A percentile compares a stretch with the other conserved stretches of the same genome.
Conservation (phyloP, 35 echinoderm and acorn worm species). For the Apostichopus japonicus region DNA sequence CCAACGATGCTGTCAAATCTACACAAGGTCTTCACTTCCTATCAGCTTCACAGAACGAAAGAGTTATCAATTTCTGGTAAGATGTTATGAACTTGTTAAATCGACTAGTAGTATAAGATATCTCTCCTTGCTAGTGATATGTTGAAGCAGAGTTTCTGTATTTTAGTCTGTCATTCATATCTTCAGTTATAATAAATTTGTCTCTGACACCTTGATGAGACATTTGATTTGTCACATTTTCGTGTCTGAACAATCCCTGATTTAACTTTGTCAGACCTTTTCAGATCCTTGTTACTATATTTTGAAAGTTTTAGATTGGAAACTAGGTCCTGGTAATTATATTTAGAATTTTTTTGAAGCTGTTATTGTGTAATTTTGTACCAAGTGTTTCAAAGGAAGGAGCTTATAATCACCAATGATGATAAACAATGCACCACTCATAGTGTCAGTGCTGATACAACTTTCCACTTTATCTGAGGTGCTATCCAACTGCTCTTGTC, state of each 20-base stretch:
- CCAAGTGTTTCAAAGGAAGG: neutral
- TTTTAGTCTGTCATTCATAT: neutral
- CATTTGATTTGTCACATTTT: no score
- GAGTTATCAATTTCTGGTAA: conserved; percentile 58
- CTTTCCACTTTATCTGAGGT: conserved; percentile 15
- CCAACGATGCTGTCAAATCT: neutral
- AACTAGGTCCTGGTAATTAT: no score
- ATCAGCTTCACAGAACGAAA: conserved; percentile 33
- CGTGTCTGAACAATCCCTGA: no score
- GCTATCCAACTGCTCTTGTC: neutral
- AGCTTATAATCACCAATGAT: conserved; percentile 19
- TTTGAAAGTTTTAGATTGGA: no score
- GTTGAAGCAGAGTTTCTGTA: neutral
- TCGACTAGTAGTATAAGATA: no score
- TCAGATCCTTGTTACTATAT: no score
- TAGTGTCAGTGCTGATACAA: conserved; percentile 23
- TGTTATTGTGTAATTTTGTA: no score
- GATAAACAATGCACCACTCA: conserved; percentile 56
- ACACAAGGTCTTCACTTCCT: conserved; percentile 47
- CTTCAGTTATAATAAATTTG: no score
- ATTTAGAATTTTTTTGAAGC: no score
- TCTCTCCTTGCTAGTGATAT: neutral
- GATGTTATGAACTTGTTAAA: neutral
- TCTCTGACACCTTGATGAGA: no score
- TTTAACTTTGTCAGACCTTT: no score